A percentile compares a stretch with the other conserved stretches of the same genome.
Evolutionary conservation across 1,140 invertebrate species (phyloP).

Genomic region (Cepaea nemoralis): DNA sequence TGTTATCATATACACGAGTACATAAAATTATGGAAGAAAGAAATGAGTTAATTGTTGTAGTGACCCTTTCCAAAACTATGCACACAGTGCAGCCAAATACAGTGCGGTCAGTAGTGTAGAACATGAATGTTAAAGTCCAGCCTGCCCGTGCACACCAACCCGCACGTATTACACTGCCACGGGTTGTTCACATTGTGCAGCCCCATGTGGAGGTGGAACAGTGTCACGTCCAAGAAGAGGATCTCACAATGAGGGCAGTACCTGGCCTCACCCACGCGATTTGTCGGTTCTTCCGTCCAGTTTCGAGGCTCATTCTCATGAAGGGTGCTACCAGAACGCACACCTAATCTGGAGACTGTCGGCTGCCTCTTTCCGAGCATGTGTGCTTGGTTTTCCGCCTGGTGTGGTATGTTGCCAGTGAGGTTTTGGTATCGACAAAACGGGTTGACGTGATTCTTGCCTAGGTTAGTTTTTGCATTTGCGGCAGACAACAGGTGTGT

Average conservation of each 20-base stretch:
- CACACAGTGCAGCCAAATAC: no score
- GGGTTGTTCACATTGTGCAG: conserved; percentile 96
- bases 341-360: neutral
- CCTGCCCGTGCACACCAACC: conserved; percentile 90
- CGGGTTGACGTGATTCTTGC: neutral
- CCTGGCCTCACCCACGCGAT: conserved; percentile 15
- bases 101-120: conserved; percentile 64
- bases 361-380: neutral
- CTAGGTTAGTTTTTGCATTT: neutral
- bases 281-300: neutral
- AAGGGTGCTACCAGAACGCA: neutral
- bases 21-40: no score
- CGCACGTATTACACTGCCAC: conserved; percentile 98
- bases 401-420: neutral
- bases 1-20: no score
- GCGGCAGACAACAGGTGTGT: neutral
- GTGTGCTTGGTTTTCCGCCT: neutral
- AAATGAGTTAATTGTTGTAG: no score
- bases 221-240: conserved; percentile 92
- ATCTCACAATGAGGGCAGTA: conserved; percentile 85
- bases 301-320: neutral
- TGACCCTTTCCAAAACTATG: no score
- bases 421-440: neutral
- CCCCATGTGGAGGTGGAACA: conserved; percentile 97
- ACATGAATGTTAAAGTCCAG: conserved; percentile 96